Conservation (phyloP, 2,113 vertebrate genomes). For the Lophotis ruficrista region DNA sequence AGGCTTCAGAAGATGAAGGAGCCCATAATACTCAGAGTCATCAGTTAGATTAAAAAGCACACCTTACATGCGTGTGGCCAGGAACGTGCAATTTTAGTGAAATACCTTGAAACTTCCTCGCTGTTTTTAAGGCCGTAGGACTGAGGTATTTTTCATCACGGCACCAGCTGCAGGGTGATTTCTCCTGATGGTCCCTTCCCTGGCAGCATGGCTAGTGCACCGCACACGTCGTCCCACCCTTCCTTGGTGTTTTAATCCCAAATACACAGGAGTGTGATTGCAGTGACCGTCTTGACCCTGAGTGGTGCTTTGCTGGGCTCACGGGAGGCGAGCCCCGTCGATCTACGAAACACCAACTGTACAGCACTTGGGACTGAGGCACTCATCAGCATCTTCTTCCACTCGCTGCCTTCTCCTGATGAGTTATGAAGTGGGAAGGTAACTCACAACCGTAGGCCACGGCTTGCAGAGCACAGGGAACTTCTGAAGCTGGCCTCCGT, state of each 20-base stretch:
- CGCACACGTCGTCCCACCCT: not conserved
- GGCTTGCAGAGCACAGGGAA: not conserved
- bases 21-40: not conserved
- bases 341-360: fast-evolving
- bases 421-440: not conserved
- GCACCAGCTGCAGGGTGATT: fast-evolving
- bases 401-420: not conserved
- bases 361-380: not conserved
- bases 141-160: not conserved
- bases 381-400: not conserved
- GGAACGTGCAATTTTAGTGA: not conserved
- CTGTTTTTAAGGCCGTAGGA: fast-evolving
- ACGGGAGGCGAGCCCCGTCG: fast-evolving
- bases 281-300: not conserved
- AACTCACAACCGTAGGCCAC: fast-evolving
- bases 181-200: not conserved
- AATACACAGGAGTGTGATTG: fast-evolving
- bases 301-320: not conserved
- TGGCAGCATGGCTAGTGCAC: not conserved
- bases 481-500: fast-evolving
- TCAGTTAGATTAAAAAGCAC: not conserved
- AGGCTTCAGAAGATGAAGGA: not conserved
- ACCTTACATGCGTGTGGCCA: not conserved
- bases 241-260: fast-evolving
- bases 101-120: not conserved